A percentile compares a stretch with the other conserved stretches of the same genome.
Conservation (phyloP, 2,113 vertebrate species). For the Aphyosemion australe region DNA sequence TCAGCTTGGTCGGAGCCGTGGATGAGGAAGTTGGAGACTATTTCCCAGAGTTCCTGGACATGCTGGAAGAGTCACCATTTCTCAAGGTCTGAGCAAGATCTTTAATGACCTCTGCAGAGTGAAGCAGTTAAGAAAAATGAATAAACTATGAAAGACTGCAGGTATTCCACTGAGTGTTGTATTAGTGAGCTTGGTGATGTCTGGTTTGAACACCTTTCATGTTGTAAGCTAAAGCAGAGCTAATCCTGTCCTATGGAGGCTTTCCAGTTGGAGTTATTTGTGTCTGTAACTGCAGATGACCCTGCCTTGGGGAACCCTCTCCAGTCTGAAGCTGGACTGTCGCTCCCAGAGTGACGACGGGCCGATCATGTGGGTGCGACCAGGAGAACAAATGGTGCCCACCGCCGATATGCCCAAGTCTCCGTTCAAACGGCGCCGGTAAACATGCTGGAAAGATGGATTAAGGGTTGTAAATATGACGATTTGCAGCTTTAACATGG, state of each 20-base stretch:
- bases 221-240: too few species aligned
- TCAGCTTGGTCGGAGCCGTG: constrained; percentile 96
- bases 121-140: too few species aligned
- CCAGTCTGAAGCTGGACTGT: constrained; percentile 92
- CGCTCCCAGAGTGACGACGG: constrained; percentile 97
- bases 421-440: constrained; percentile 96
- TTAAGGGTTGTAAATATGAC: background rate
- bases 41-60: constrained; percentile 97
- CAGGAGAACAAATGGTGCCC: constrained; percentile 98
- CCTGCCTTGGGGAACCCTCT: constrained; percentile 94
- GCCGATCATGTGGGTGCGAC: constrained; percentile 98
- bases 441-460: constrained; percentile 16
- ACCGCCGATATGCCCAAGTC: constrained; percentile 99
- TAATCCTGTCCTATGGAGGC: too few species aligned
- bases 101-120: too few species aligned
- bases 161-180: too few species aligned
- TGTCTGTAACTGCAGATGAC: constrained; percentile 84
- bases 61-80: constrained; percentile 98
- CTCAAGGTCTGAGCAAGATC: constrained; percentile 84
- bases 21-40: constrained; percentile 98
- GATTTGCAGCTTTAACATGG: fast-evolving
- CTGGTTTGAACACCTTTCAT: too few species aligned
- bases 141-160: too few species aligned
- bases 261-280: background rate
- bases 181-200: too few species aligned